Evolutionary conservation across 1,140 invertebrate genomes (phyloP), one percentile per base, ranked within the genome.

Genomic region (Galleria mellonella): DNA sequence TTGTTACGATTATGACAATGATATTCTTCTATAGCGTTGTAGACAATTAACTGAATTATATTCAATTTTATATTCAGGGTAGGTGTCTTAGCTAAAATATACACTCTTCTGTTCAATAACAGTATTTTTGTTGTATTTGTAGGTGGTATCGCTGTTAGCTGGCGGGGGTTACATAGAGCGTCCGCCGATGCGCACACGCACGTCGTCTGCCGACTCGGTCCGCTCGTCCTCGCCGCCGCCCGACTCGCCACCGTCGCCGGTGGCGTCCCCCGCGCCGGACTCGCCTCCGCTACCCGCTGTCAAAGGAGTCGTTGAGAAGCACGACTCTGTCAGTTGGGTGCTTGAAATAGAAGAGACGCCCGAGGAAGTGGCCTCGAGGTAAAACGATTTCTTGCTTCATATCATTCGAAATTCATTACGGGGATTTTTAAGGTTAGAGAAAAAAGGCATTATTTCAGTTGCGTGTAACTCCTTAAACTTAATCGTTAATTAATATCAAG

Each of bases 251-350:
- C 73, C 75, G 9, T 79, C 81, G 0, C 75, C 77, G 12, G 67
- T 70, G 32, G 52, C 64, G 0, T 74, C 75, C 2, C 73, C 77
- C 37, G 58, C 67, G 8, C 72, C 75, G n/a, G 65, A 70, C 51
- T 47, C 66, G 3, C 73, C 76, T 0, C 90, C 87, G 36, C 89
- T 88, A 8, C 91, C 91, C 9, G 87, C 92, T 63, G 90, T 95
- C 12, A 94, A 94, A 67, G 92, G 91, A 9, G 90, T 96, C 32
- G 92, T 95, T 2, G 92, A 94, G 64, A 94, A 95, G 63, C 91
- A 90, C 32, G 94, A 94, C 64, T 95, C 93, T 0, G 92, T 95
- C 9, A 94, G 93, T 45, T 96, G 92, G 90, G 93, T 94, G 2
- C 75, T 95, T 8, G 93, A 95, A 61, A 91, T 95, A 50, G 88